Conservation (phyloP, 2,113 vertebrate species). For the Muscicapa adusta region DNA sequence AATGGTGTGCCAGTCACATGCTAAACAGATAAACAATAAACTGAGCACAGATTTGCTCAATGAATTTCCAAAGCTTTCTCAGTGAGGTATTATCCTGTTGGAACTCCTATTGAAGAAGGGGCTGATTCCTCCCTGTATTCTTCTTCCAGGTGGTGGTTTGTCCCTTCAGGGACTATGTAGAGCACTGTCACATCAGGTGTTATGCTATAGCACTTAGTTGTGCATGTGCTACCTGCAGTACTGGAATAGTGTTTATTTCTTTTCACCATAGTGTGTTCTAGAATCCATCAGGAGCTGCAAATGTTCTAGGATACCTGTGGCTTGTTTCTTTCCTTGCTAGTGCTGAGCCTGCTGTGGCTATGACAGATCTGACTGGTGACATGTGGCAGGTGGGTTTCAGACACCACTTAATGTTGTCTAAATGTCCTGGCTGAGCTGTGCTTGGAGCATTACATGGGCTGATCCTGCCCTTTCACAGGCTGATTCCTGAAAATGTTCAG, state of each 20-base stretch:
- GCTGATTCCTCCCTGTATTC: not conserved
- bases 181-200: not conserved
- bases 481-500: not conserved
- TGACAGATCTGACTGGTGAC: not conserved
- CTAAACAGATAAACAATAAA: not conserved
- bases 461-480: not conserved
- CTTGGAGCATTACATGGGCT: rapidly evolving
- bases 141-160: not conserved
- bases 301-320: not conserved
- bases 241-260: not conserved
- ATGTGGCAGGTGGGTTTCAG: not conserved
- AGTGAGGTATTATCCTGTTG: not conserved
- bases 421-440: not conserved
- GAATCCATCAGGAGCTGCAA: not conserved
- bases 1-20: not conserved
- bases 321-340: not conserved
- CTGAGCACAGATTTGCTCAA: not conserved
- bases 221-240: not conserved
- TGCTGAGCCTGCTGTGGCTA: not conserved
- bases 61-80: not conserved
- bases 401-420: rapidly evolving
- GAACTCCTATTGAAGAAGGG: not conserved
- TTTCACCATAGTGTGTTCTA: not conserved
- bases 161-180: not conserved
- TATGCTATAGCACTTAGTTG: not conserved